phyloP scores from a whole-genome alignment of 2,113 vertebrate species.

The Nematolebias whitei region DNA sequence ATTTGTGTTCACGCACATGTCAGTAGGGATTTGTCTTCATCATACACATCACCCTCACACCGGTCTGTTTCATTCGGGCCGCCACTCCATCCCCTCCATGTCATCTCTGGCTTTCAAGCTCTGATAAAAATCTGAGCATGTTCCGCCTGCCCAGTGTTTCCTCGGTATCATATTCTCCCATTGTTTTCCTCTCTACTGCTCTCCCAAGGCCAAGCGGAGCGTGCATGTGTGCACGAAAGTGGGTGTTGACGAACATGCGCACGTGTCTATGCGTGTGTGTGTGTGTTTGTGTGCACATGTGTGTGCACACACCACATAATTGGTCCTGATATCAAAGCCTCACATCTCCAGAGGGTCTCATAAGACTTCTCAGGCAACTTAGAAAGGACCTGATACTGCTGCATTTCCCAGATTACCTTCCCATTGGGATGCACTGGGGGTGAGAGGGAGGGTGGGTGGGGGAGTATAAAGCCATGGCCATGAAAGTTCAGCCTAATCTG shows the following conservation, averaged over 20 bases:
- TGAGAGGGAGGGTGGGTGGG: constrained; percentile 60
- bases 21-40: constrained; percentile 10
- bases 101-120: constrained; percentile 62
- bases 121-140: constrained; percentile 76
- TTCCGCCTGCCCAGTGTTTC: constrained; percentile 70
- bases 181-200: constrained; percentile 64
- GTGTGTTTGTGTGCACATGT: constrained; percentile 17
- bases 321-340: constrained; percentile 80
- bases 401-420: constrained; percentile 75
- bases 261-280: background rate
- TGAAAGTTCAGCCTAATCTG: constrained; percentile 71
- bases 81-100: constrained; percentile 52
- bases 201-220: constrained; percentile 51
- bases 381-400: constrained; percentile 73
- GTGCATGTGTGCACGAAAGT: background rate
- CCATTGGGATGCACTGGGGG: constrained; percentile 63
- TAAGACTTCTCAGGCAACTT: constrained; percentile 75
- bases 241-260: constrained; percentile 13
- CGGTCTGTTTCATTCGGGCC: constrained; percentile 53
- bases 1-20: constrained; percentile 8
- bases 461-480: constrained; percentile 44
- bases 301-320: constrained; percentile 68
- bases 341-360: constrained; percentile 77
- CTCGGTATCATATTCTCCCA: constrained; percentile 69
- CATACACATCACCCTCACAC: constrained; percentile 2